A percentile compares a stretch with the other conserved stretches of the same genome.
phyloP scores from a whole-genome alignment of 2,113 vertebrate genomes.

The Echinops telfairi region DNA sequence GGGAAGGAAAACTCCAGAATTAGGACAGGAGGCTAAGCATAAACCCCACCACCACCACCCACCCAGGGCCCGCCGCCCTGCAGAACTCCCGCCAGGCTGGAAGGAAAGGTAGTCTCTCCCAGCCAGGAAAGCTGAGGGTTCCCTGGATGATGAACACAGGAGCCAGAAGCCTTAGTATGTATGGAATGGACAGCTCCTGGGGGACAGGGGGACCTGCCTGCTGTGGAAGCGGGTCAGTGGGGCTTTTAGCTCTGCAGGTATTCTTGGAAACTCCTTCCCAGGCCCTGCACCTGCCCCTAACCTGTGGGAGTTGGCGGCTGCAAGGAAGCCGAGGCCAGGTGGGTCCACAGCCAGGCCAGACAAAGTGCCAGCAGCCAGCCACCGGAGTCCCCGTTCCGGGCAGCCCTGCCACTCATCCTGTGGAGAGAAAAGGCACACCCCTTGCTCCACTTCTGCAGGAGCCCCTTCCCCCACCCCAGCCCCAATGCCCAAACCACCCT shows the following conservation, averaged over 20 bases:
- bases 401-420: constrained; percentile 90
- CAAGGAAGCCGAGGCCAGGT: constrained; percentile 88
- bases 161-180: not conserved
- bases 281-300: constrained; percentile 68
- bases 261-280: not conserved
- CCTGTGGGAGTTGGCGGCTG: constrained; percentile 90
- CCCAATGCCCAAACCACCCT: no score
- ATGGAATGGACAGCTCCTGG: not conserved
- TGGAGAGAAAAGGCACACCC: constrained; percentile 45
- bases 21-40: constrained; percentile 74
- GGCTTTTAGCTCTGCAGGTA: not conserved
- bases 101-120: not conserved
- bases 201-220: not conserved
- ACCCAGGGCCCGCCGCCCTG: not conserved
- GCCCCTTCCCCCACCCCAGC: no score
- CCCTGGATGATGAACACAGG: not conserved
- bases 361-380: constrained; percentile 88
- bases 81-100: constrained; percentile 19
- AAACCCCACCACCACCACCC: constrained; percentile 44
- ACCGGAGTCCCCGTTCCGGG: constrained; percentile 86
- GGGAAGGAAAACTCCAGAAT: constrained; percentile 78
- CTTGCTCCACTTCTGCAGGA: not conserved
- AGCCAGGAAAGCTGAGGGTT: not conserved
- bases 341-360: constrained; percentile 90
- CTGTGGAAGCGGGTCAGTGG: not conserved